Conservation (phyloP, 2,113 vertebrate species). For the Oplegnathus fasciatus region DNA sequence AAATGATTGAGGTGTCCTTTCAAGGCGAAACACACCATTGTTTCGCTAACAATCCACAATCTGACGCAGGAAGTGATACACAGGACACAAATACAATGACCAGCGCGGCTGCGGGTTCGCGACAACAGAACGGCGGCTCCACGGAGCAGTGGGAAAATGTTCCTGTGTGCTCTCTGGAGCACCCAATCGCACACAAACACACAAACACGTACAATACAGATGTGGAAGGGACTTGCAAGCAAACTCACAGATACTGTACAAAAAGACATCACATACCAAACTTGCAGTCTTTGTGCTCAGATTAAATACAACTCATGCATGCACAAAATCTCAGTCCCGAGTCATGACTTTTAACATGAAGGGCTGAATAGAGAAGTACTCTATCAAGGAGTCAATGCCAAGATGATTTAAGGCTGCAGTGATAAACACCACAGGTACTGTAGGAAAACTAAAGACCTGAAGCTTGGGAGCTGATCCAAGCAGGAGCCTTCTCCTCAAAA, state of each 20-base stretch:
- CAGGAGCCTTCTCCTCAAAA: background rate
- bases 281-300: background rate
- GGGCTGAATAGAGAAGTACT: background rate
- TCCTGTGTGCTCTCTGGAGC: constrained; percentile 45
- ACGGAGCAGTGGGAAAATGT: constrained; percentile 72
- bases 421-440: constrained; percentile 5
- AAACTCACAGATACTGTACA: background rate
- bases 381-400: background rate
- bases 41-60: constrained; percentile 80
- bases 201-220: constrained; percentile 28
- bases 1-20: constrained; percentile 76
- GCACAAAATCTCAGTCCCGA: background rate
- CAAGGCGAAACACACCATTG: constrained; percentile 76
- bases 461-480: constrained; percentile 11
- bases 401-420: constrained; percentile 7
- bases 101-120: constrained; percentile 54
- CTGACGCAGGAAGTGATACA: constrained; percentile 79
- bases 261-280: background rate
- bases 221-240: background rate
- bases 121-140: constrained; percentile 72
- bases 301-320: background rate
- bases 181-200: background rate
- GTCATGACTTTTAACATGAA: background rate
- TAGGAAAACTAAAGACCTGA: background rate
- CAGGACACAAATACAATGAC: constrained; percentile 80